These are phyloP conservation scores for Stomatorhinus ivindoensis DNA, from an alignment of 2,113 vertebrate genomes.

Conservation along the genomic window DNA sequence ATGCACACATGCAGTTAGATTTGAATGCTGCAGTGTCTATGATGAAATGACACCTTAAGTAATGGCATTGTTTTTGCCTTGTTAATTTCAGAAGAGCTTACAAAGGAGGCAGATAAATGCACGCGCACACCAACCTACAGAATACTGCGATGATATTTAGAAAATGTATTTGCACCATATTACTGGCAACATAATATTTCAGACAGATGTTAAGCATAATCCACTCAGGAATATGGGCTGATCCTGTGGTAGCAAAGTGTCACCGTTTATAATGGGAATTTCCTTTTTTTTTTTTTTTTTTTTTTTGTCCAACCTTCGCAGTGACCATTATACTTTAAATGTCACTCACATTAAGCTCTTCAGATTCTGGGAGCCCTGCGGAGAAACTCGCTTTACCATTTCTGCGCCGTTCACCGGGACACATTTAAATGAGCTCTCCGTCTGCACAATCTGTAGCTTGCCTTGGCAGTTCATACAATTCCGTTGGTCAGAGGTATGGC, in stretches of 20 bases:
- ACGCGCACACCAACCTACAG: not conserved
- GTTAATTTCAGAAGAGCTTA: not conserved
- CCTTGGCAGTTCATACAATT: not conserved
- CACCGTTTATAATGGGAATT: not conserved
- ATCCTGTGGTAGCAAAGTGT: not conserved
- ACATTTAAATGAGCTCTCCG: not conserved
- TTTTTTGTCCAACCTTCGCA: not conserved
- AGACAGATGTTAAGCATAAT: not conserved
- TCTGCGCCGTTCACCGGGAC: not conserved
- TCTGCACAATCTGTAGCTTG: not conserved
- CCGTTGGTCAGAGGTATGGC: not conserved
- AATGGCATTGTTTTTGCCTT: not conserved
- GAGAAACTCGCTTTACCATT: not conserved
- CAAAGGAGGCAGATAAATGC: not conserved
- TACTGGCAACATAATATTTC: not conserved
- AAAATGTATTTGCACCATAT: not conserved
- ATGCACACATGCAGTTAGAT: not conserved
- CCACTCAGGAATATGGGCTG: not conserved
- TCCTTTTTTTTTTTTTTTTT: not conserved
- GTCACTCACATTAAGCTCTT: not conserved
- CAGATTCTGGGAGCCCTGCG: not conserved
- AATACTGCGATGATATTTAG: not conserved
- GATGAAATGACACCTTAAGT: not conserved
- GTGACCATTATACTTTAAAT: conserved; percentile 1
- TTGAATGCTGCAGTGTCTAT: not conserved